Evolutionary conservation across 1,140 invertebrate genomes (phyloP).

Genomic region (Meloidogyne hapla): DNA sequence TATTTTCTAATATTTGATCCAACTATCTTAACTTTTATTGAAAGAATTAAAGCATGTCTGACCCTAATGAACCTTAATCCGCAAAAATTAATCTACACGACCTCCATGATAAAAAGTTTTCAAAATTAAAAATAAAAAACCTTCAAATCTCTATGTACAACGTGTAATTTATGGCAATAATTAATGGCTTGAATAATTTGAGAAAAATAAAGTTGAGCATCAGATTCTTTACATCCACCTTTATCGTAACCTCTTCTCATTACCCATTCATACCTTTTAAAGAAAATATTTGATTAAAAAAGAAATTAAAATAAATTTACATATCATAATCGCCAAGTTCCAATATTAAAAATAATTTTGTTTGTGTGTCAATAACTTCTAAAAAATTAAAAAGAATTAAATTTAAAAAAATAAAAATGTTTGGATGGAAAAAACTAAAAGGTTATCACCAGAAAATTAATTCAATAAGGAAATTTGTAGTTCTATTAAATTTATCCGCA

Average conservation of each 20-base stretch:
- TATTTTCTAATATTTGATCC: too few relatives aligned
- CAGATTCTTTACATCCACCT: constrained; percentile 70
- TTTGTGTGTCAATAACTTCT: constrained; percentile 93
- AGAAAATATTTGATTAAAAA: constrained; percentile 71
- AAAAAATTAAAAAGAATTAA: background rate
- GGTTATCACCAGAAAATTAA: too few relatives aligned
- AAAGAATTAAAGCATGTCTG: too few relatives aligned
- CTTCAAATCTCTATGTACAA: constrained; percentile 80
- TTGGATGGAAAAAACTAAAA: too few relatives aligned
- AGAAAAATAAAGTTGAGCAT: constrained; percentile 80
- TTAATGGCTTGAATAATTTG: constrained; percentile 95
- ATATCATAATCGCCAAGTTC: constrained; percentile 98
- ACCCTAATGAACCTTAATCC: too few relatives aligned
- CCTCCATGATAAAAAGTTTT: background rate
- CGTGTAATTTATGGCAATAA: constrained; percentile 92
- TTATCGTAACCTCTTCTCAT: constrained; percentile 80
- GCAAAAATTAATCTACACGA: too few relatives aligned
- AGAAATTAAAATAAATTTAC: constrained; percentile 65
- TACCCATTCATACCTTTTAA: constrained; percentile 72
- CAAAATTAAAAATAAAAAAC: background rate
- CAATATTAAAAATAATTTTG: constrained; percentile 76
- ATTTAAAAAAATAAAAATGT: background rate
- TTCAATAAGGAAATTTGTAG: too few relatives aligned
- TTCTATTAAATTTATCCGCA: too few relatives aligned
- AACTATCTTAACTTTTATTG: too few relatives aligned